Percentiles rank a stretch among this genome's conserved stretches.
Conservation (phyloP, 2,888 invertebrate species). For the Sinhomidia bicolor region DNA sequence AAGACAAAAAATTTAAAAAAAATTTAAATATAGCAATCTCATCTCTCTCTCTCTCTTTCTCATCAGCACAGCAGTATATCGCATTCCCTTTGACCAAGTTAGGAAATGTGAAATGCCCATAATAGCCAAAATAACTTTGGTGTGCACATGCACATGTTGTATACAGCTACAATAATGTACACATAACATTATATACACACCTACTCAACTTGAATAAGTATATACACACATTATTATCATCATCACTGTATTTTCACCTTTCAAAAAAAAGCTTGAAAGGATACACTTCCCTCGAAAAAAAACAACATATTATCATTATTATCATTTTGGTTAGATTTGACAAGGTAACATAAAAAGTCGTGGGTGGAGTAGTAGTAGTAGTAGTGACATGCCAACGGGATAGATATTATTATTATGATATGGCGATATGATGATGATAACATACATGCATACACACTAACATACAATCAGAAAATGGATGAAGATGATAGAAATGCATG, state of each 20-base stretch:
- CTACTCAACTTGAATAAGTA: no score
- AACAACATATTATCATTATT: background rate
- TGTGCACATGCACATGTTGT: background rate
- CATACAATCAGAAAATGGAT: no score
- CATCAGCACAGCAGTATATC: background rate
- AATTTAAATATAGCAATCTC: background rate
- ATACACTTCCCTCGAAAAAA: background rate
- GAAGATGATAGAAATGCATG: background rate
- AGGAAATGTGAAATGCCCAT: conserved; percentile 33
- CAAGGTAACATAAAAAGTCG: background rate
- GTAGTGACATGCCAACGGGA: background rate
- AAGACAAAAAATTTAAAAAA: no score
- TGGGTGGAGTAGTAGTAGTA: background rate
- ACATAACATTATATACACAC: no score
- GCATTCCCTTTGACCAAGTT: background rate
- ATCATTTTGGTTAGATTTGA: background rate
- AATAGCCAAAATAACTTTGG: conserved; percentile 5
- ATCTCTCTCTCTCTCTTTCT: background rate
- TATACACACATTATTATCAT: no score
- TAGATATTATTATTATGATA: background rate
- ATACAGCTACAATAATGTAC: no score
- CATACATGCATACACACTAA: no score
- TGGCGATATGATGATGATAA: background rate
- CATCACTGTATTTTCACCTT: no score
- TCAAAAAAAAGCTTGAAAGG: background rate